Base-by-base conservation (phyloP, 2,797 vertebrate species). In the Sandelia bainsii region DNA sequence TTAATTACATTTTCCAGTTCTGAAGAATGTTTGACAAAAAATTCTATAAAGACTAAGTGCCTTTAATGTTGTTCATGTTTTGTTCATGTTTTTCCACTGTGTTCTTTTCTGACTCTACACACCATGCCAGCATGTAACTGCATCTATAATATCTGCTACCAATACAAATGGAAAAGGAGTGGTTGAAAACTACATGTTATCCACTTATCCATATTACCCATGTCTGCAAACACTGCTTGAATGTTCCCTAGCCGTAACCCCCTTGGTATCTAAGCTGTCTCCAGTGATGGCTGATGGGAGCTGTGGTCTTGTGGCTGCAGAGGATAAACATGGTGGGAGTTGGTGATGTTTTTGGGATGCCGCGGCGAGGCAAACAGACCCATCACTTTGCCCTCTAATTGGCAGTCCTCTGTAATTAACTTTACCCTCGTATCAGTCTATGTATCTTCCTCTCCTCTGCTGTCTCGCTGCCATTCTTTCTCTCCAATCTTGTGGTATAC, bases 291-390 rank as follows among this genome's bases (percentile, higher is more conserved):
- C 82, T 89, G 84, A 90, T 91, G 92, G 84, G 87, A 92, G 81
- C 77, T 92, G 91, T 72, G 86, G 91, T 91, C 81, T 83, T 67
- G 87, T 45, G 88, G 90, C 87, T 62, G 83, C 82, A 54, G 81
- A 91, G 90, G 81, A 90, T 88, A 91, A 93, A 91, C 90, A 91
- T 80, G 89, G 89, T 83, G 90, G 88, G 82, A 86, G 83, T 82
- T 87, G 88, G 81, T 82, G 81, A 89, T 91, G 90, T 89, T 90
- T 89, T 87, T 87, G 88, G 84, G 87, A 91, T 88, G 89, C 88
- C 82, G 77, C 87, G 82, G 90, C 53, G 83, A 84, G 50, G 87
- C 84, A 90, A 91, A 90, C 85, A 86, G 89, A 82, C 89, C 89
- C 85, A 72, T 90, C 84, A 42, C 89, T 77, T 69, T 79, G 77